Percentiles rank a stretch among this genome's conserved stretches.
These are phyloP conservation scores for Gambusia holbrooki DNA, from an alignment of 2,113 vertebrate genomes.

Conservation along the genomic window DNA sequence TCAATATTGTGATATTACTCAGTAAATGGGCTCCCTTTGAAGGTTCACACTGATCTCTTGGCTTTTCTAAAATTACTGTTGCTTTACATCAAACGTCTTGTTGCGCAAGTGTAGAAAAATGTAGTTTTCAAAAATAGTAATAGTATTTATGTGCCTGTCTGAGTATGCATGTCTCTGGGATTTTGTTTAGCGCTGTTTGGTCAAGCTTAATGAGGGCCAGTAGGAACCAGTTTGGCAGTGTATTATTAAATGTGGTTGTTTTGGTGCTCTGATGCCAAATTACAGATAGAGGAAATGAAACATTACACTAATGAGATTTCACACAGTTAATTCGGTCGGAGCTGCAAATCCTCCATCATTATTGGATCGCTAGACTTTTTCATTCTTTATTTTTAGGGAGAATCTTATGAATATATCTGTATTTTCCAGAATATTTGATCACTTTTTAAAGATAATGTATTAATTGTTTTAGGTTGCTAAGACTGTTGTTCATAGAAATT, in stretches of 20 bases:
- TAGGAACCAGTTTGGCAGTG: conserved; percentile 46
- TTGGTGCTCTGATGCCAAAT: conserved; percentile 47
- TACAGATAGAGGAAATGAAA: conserved; percentile 51
- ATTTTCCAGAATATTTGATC: not conserved
- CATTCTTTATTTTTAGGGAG: not conserved
- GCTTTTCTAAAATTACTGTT: conserved; percentile 35
- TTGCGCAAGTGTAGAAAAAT: conserved; percentile 7
- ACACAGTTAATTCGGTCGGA: conserved; percentile 8
- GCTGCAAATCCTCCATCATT: not conserved
- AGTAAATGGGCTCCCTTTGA: conserved; percentile 13
- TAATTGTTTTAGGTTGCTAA: no score
- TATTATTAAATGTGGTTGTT: conserved; percentile 70
- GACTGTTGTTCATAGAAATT: no score
- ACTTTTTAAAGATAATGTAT: no score
- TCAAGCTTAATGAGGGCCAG: conserved; percentile 63
- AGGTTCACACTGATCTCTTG: conserved; percentile 10
- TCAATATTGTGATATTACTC: conserved; percentile 49
- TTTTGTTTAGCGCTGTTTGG: conserved; percentile 57
- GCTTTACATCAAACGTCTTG: conserved; percentile 20
- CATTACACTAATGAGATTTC: conserved; percentile 21
- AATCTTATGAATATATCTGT: not conserved
- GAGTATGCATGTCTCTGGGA: not conserved
- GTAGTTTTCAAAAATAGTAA: conserved; percentile 3
- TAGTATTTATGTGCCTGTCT: conserved; percentile 12
- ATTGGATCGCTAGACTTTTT: not conserved